Percentiles rank a stretch among this genome's conserved stretches.
These are phyloP conservation scores for Pachydiplax longipennis DNA, from an alignment of 2,888 invertebrate genomes.

Conservation along the genomic window DNA sequence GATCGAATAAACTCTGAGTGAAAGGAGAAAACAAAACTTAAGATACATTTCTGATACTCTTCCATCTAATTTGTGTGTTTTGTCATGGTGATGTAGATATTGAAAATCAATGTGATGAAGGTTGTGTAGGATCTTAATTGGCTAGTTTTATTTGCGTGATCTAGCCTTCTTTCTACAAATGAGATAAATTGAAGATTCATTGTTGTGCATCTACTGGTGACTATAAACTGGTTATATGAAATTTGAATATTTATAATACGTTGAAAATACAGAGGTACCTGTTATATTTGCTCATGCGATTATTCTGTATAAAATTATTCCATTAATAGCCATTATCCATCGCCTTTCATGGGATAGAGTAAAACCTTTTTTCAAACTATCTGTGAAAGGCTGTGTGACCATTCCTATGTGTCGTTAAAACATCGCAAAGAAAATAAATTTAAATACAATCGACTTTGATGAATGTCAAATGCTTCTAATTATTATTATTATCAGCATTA, in stretches of 20 bases:
- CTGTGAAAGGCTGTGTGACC: constrained; percentile 32
- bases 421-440: neutral
- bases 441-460: neutral
- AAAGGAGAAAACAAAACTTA: neutral
- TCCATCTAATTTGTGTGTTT: constrained; percentile 5
- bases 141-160: constrained; percentile 32
- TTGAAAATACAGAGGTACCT: constrained; percentile 33
- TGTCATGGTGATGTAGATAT: neutral
- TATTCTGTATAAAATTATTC: neutral
- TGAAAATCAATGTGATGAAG: constrained; percentile 6
- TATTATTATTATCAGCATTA: constrained; percentile 6
- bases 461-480: neutral
- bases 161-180: constrained; percentile 1
- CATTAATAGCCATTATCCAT: constrained; percentile 5
- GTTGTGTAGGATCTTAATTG: constrained; percentile 16
- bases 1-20: neutral
- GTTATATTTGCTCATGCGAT: constrained; percentile 44
- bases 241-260: neutral
- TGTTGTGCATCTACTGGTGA: neutral
- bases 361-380: neutral
- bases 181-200: neutral
- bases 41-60: constrained; percentile 15
- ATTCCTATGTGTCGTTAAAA: constrained; percentile 14
- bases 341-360: neutral
- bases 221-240: constrained; percentile 3